Evolutionary conservation across 2,888 invertebrate genomes (phyloP).

Genomic region (Hermodice carunculata): DNA sequence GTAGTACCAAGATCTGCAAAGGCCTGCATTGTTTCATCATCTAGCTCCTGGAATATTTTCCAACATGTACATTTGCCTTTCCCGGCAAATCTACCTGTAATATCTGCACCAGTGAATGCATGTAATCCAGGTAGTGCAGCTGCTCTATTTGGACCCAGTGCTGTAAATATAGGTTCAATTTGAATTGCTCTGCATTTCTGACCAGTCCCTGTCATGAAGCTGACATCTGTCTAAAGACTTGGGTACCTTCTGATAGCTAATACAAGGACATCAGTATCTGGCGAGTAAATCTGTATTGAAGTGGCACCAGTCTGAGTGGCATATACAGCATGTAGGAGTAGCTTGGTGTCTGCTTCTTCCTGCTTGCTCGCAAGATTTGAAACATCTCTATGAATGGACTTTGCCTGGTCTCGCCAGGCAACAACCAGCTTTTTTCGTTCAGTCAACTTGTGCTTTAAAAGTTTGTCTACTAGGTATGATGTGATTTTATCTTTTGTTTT

Average conservation of each 20-base stretch:
- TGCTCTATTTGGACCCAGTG: background rate
- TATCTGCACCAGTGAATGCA: background rate
- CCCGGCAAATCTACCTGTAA: conserved; percentile 1
- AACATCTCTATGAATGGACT: background rate
- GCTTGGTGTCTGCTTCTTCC: background rate
- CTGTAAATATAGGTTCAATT: too few species aligned
- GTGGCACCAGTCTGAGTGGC: background rate
- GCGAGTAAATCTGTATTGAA: background rate
- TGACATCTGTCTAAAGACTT: too few species aligned
- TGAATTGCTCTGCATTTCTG: too few species aligned
- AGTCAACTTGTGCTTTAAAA: background rate
- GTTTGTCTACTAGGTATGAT: background rate
- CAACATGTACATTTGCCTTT: conserved; percentile 1
- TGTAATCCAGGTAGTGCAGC: too few species aligned
- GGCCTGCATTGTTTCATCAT: too few species aligned
- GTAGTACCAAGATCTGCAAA: too few species aligned
- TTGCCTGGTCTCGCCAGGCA: background rate
- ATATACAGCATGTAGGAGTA: conserved; percentile 1
- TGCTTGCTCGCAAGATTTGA: background rate
- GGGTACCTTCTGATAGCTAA: too few species aligned
- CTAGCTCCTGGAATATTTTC: background rate
- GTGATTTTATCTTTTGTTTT: background rate
- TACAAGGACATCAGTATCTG: conserved; percentile 1
- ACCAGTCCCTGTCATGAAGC: too few species aligned
- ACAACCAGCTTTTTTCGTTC: background rate